Conservation (phyloP, 2,888 invertebrate genomes). For the Cartodere bifasciata region DNA sequence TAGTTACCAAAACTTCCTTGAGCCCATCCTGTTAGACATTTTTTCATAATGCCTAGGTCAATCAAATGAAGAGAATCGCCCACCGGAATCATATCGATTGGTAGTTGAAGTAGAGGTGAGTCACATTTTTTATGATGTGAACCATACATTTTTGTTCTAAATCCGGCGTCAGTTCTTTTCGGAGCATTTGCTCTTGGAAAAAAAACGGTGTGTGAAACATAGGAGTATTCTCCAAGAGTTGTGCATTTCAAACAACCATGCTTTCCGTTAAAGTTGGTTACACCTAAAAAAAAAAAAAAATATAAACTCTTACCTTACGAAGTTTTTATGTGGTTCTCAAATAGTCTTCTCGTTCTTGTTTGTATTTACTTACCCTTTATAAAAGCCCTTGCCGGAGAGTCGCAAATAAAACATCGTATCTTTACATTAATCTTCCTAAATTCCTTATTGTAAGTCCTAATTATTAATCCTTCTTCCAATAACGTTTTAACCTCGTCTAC, state of each 20-base stretch:
- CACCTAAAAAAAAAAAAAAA: conserved; percentile 13
- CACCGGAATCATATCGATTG: conserved; percentile 19
- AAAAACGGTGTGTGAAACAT: conserved; percentile 14
- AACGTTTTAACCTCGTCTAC: conserved; percentile 11
- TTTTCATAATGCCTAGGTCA: conserved; percentile 15
- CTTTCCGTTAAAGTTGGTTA: conserved; percentile 15
- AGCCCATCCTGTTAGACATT: conserved; percentile 11
- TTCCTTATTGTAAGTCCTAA: conserved; percentile 2
- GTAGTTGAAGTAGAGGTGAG: conserved; percentile 12
- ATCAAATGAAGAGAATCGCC: conserved; percentile 18
- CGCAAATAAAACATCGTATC: conserved; percentile 15
- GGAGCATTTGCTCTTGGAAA: conserved; percentile 14
- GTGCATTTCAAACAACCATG: conserved; percentile 14
- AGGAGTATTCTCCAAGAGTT: conserved; percentile 14
- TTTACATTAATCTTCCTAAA: conserved; percentile 3
- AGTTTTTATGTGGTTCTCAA: too few species aligned
- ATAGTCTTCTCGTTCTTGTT: too few species aligned
- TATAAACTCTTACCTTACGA: too few species aligned
- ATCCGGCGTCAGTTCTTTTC: conserved; percentile 15
- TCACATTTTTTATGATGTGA: conserved; percentile 14
- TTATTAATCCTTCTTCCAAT: conserved; percentile 6
- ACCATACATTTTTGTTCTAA: conserved; percentile 14
- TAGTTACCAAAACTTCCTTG: conserved; percentile 12
- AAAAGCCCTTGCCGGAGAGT: conserved; percentile 16
- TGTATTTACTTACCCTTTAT: conserved; percentile 14